Conservation (phyloP, 53 echinoderm and acorn worm genomes). For the Mesocentrotus franciscanus region DNA sequence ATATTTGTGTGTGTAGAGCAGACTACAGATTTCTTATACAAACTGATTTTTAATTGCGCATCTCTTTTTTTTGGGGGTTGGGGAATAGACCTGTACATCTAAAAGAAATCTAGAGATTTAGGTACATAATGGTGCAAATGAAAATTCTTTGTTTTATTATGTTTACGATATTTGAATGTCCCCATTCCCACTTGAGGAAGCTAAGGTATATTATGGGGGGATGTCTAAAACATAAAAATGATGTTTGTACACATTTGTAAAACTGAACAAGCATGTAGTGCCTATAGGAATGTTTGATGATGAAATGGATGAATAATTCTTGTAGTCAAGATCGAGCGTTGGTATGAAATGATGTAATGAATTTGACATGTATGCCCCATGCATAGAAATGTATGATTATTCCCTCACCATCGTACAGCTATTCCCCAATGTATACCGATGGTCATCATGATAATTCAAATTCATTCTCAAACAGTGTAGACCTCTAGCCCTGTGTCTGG, state of each 20-base stretch:
- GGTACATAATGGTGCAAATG: neutral
- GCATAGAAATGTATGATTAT: neutral
- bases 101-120: neutral
- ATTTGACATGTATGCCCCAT: neutral
- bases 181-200: too few species aligned
- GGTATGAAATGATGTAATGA: neutral
- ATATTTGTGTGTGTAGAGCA: too few species aligned
- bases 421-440: neutral
- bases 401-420: neutral
- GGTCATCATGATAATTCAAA: constrained; percentile 18
- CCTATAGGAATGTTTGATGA: constrained; percentile 5
- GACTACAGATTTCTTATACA: too few species aligned
- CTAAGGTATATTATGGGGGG: neutral
- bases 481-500: neutral
- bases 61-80: too few species aligned
- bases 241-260: neutral
- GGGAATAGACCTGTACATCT: too few species aligned
- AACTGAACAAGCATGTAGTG: neutral
- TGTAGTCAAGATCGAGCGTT: neutral
- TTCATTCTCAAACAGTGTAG: neutral
- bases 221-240: neutral
- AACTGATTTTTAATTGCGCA: too few species aligned
- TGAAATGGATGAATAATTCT: neutral
- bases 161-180: neutral
- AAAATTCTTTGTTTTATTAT: neutral